These are phyloP conservation scores for Hassar affinis DNA, from an alignment of 2,113 vertebrate genomes.

Conservation along the genomic window DNA sequence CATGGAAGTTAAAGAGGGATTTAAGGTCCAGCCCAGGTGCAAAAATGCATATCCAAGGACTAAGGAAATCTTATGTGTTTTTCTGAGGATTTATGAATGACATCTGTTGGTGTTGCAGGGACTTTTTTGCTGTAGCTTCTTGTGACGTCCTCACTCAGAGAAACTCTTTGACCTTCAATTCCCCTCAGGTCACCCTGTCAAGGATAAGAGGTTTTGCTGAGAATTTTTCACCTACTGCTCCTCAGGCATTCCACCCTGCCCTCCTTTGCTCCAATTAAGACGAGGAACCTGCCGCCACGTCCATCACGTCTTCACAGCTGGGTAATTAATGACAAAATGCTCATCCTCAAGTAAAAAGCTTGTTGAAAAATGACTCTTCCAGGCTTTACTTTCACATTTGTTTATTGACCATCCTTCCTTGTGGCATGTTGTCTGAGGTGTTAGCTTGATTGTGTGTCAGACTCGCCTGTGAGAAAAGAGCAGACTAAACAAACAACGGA, in stretches of 20 bases:
- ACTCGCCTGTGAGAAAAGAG: constrained; percentile 13
- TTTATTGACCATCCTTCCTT: neutral
- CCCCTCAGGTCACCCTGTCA: neutral
- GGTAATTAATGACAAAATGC: constrained; percentile 64
- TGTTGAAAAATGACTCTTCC: neutral
- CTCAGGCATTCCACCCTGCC: neutral
- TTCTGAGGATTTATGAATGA: neutral
- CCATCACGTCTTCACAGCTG: constrained; percentile 77
- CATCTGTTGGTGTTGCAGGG: neutral
- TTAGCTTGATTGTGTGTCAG: no score
- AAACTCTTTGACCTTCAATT: constrained; percentile 4
- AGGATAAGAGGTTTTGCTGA: neutral
- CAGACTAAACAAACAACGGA: constrained; percentile 31
- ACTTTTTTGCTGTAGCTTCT: neutral
- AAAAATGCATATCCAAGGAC: neutral
- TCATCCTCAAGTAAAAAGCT: neutral
- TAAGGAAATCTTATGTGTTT: neutral
- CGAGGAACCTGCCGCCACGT: constrained; percentile 69
- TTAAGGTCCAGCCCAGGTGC: neutral
- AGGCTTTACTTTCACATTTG: neutral
- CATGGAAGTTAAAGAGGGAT: neutral
- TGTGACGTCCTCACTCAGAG: neutral
- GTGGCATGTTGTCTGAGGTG: constrained; percentile 13
- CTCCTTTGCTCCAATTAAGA: constrained; percentile 59
- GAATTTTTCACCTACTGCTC: constrained; percentile 18